phyloP scores from a whole-genome alignment of 2,797 vertebrate genomes.

The Carduelis carduelis region DNA sequence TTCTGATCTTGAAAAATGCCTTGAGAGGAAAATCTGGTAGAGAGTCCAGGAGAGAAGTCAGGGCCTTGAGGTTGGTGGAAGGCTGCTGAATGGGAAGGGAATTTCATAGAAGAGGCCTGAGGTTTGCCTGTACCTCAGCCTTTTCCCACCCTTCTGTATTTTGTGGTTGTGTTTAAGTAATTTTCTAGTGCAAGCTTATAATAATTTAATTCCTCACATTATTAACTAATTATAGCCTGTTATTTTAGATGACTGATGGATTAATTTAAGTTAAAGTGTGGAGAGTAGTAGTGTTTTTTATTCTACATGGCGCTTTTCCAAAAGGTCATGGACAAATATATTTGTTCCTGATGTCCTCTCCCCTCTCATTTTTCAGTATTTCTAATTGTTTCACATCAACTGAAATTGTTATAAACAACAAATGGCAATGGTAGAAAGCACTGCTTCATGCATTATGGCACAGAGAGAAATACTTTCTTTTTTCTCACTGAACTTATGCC shows the following conservation, averaged over 20 bases:
- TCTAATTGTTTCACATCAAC: not conserved
- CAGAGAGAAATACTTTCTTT: not conserved
- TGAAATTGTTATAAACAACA: not conserved
- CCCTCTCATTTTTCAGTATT: not conserved
- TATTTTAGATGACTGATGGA: not conserved
- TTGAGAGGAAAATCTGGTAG: not conserved
- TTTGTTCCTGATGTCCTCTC: not conserved
- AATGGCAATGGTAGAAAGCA: not conserved
- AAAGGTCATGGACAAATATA: not conserved
- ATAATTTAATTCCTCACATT: not conserved
- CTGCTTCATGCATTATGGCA: not conserved
- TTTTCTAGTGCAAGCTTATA: not conserved
- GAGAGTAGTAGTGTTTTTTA: not conserved
- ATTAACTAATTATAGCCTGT: not conserved
- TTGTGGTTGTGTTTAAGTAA: not conserved
- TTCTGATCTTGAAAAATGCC: not conserved
- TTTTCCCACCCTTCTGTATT: not conserved
- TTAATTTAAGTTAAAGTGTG: not conserved
- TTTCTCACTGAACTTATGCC: slow-evolving; percentile 22
- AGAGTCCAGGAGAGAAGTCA: not conserved
- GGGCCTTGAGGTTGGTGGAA: not conserved
- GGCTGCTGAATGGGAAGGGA: not conserved
- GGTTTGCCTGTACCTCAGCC: not conserved
- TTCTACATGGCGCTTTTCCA: not conserved
- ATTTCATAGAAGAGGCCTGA: not conserved